Percentiles rank a stretch among this genome's conserved stretches.
Conservation (phyloP, 2,888 invertebrate genomes). For the Andrena trimmerana region DNA sequence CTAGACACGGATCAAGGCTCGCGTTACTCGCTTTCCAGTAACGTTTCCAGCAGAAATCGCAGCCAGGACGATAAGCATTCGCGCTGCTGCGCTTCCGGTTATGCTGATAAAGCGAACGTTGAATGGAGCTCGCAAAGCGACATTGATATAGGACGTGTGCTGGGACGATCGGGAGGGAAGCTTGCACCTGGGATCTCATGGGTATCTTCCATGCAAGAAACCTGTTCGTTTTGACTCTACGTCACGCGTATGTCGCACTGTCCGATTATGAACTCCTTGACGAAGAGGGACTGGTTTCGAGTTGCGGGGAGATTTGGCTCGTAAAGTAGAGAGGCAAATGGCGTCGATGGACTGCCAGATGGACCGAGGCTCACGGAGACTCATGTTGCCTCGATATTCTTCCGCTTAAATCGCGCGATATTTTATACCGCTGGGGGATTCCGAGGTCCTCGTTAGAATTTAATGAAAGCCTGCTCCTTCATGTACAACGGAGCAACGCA, state of each 20-base stretch:
- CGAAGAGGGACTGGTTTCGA: constrained; percentile 37
- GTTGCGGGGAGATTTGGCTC: constrained; percentile 11
- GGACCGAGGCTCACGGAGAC: constrained; percentile 4
- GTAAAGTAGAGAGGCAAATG: constrained; percentile 12
- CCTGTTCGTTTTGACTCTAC: constrained; percentile 54
- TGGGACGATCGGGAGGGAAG: constrained; percentile 20
- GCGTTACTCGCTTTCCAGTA: constrained; percentile 52
- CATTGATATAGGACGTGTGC: constrained; percentile 49
- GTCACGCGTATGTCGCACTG: constrained; percentile 26
- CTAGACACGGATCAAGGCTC: constrained; percentile 32
- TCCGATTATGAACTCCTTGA: constrained; percentile 34
- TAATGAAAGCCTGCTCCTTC: background rate
- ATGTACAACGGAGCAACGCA: background rate
- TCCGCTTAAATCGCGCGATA: background rate
- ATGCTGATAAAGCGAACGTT: constrained; percentile 65
- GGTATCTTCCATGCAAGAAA: constrained; percentile 44
- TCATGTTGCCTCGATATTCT: background rate
- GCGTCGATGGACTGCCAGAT: background rate
- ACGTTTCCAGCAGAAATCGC: constrained; percentile 42
- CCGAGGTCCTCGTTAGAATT: too few species aligned
- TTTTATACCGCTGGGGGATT: too few species aligned
- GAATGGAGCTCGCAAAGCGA: constrained; percentile 28
- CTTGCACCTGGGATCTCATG: constrained; percentile 46
- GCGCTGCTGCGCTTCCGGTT: constrained; percentile 62
- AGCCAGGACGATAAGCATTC: constrained; percentile 49